Evolutionary conservation across 2,797 vertebrate genomes (phyloP).

Genomic region (Chrysolophus pictus): DNA sequence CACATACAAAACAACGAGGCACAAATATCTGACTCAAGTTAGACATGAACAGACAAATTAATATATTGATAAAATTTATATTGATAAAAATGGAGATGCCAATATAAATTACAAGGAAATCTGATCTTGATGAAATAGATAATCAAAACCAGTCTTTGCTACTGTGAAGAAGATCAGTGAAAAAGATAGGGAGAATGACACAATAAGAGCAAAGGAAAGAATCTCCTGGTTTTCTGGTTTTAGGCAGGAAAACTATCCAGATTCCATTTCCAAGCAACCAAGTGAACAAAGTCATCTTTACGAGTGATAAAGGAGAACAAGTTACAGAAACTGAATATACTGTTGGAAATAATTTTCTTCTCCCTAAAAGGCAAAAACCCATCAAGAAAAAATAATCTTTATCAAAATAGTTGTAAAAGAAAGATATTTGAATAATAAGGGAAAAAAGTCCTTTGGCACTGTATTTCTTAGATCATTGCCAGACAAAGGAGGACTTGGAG

Average conservation of each 20-base stretch:
- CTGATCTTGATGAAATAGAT: not conserved
- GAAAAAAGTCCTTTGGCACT: not conserved
- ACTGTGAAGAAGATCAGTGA: not conserved
- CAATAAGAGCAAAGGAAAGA: not conserved
- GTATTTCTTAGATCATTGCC: not conserved
- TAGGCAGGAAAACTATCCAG: not conserved
- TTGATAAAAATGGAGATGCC: not conserved
- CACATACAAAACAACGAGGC: not conserved
- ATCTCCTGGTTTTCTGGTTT: not conserved
- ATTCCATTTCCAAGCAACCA: not conserved
- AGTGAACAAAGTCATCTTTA: not conserved
- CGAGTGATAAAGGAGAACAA: not conserved
- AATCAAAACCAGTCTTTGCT: not conserved
- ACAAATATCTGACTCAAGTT: not conserved
- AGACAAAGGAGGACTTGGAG: not conserved
- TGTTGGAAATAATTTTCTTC: not conserved
- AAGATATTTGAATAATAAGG: not conserved
- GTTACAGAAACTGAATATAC: not conserved
- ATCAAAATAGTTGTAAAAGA: too few species aligned
- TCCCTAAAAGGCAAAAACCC: not conserved
- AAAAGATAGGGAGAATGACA: not conserved
- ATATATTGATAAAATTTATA: too few species aligned
- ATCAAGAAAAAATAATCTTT: not conserved
- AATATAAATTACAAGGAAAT: not conserved
- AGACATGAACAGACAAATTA: not conserved